Evolutionary conservation across 2,888 invertebrate species (phyloP).

Genomic region (Teleogryllus oceanicus): DNA sequence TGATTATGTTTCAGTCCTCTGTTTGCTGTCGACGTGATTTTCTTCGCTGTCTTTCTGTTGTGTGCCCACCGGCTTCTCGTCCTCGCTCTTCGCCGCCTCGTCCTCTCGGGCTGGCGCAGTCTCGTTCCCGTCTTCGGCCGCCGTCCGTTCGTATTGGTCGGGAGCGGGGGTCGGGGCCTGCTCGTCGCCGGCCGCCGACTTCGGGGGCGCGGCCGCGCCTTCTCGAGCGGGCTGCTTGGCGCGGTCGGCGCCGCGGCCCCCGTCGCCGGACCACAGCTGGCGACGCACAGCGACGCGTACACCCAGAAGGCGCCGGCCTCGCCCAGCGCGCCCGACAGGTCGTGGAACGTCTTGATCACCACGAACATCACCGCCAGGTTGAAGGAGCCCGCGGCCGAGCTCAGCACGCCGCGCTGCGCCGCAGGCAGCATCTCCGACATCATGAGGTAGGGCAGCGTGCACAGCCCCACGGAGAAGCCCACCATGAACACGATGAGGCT

Average conservation of each 20-base stretch:
- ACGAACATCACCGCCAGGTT: constrained; percentile 56
- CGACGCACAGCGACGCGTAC: constrained; percentile 53
- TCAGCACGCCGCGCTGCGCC: constrained; percentile 54
- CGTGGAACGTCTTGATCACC: constrained; percentile 56
- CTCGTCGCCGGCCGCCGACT: too few relatives aligned
- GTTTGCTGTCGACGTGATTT: too few relatives aligned
- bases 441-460: constrained; percentile 60
- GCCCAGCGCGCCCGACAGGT: constrained; percentile 47
- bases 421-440: constrained; percentile 61
- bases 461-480: constrained; percentile 60
- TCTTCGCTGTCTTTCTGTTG: too few relatives aligned
- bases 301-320: constrained; percentile 57
- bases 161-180: too few relatives aligned
- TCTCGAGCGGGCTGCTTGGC: background rate
- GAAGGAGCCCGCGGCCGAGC: constrained; percentile 56
- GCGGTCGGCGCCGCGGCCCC: background rate
- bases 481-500: constrained; percentile 59
- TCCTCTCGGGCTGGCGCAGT: too few relatives aligned
- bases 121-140: too few relatives aligned
- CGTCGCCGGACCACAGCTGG: too few relatives aligned
- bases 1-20: too few relatives aligned
- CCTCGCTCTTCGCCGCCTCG: too few relatives aligned
- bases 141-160: too few relatives aligned
- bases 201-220: too few relatives aligned
- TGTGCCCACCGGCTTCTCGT: too few relatives aligned